Conservation (phyloP, 2,888 invertebrate species). For the Agapostemon virescens region DNA sequence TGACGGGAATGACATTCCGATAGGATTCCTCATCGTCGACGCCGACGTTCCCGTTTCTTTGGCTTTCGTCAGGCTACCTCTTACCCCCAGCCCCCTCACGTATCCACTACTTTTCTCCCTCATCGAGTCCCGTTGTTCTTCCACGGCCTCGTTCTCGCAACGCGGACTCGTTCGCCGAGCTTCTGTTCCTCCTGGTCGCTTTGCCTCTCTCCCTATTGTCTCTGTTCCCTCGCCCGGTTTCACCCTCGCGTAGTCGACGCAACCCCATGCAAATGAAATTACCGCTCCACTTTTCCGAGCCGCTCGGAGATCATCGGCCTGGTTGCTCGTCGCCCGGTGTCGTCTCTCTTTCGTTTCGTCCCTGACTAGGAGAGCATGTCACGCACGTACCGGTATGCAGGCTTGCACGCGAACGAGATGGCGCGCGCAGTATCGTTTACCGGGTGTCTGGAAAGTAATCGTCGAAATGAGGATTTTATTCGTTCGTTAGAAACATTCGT, state of each 20-base stretch:
- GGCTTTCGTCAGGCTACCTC: neutral
- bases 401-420: neutral
- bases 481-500: neutral
- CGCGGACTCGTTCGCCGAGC: slow-evolving; percentile 16
- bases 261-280: slow-evolving; percentile 71
- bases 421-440: neutral
- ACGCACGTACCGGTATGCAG: neutral
- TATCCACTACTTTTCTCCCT: neutral
- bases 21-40: slow-evolving; percentile 62
- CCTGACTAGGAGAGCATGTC: slow-evolving; percentile 18
- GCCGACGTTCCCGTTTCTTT: slow-evolving; percentile 32
- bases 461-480: neutral
- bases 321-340: slow-evolving; percentile 27
- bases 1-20: slow-evolving; percentile 67
- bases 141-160: slow-evolving; percentile 23
- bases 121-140: slow-evolving; percentile 19
- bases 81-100: neutral
- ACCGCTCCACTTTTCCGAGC: slow-evolving; percentile 64
- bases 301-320: slow-evolving; percentile 55
- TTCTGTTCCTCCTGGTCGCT: slow-evolving; percentile 12
- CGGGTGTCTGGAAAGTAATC: neutral
- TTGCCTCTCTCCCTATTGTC: slow-evolving; percentile 25
- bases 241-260: slow-evolving; percentile 47
- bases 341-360: slow-evolving; percentile 44
- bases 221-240: slow-evolving; percentile 18